Evolutionary conservation across 2,113 vertebrate species (phyloP).

Genomic region (Protobothrops flavoviridis): DNA sequence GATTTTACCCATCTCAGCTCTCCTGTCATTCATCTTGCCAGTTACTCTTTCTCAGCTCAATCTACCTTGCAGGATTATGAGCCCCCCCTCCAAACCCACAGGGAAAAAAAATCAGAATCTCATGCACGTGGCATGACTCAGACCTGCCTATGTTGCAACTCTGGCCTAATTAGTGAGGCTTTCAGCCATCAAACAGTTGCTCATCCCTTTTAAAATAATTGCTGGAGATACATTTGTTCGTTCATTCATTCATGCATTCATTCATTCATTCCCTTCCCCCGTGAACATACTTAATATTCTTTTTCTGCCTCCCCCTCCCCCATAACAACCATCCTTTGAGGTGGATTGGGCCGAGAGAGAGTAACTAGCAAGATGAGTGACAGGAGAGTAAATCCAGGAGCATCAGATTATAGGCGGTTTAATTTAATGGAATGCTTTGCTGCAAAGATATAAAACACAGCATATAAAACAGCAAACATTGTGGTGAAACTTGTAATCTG

Average conservation of each 20-base stretch:
- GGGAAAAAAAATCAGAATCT: neutral
- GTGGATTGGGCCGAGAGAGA: neutral
- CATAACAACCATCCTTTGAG: neutral
- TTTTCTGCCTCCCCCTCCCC: neutral
- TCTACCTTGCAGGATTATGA: no score
- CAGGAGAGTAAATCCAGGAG: neutral
- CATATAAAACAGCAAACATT: neutral
- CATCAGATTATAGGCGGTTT: neutral
- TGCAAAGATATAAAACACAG: neutral
- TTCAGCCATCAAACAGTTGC: neutral
- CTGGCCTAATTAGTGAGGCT: neutral
- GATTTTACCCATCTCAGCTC: neutral
- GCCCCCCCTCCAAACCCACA: no score
- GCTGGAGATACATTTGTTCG: neutral
- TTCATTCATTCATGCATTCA: neutral
- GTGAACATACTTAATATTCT: neutral
- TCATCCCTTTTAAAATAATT: neutral
- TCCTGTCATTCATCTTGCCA: neutral
- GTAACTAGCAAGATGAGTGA: neutral
- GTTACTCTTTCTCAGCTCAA: neutral
- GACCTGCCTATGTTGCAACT: neutral
- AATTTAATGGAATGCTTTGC: neutral
- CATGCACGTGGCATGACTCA: neutral
- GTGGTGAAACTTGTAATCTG: neutral
- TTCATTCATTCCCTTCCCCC: no score